phyloP scores from a whole-genome alignment of 1,140 invertebrate genomes.

The Diachasma alloeum region DNA sequence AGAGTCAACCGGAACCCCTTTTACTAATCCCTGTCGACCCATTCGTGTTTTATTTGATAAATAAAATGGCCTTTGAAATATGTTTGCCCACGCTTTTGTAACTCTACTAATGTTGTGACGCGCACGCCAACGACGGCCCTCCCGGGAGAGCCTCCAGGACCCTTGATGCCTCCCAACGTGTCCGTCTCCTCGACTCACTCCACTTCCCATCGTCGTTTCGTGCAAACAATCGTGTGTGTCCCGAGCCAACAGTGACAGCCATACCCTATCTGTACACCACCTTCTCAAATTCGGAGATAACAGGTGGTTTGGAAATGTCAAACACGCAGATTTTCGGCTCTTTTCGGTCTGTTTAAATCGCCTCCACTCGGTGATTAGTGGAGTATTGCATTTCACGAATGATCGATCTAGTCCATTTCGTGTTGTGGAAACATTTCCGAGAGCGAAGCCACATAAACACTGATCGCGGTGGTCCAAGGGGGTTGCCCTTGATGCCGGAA shows the following conservation, averaged over 20 bases:
- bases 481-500: constrained; percentile 41
- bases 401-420: neutral
- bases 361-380: no score
- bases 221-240: constrained; percentile 52
- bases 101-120: neutral
- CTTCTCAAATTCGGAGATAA: neutral
- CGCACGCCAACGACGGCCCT: neutral
- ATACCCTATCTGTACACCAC: neutral
- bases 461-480: constrained; percentile 12
- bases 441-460: constrained; percentile 60
- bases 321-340: no score
- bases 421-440: constrained; percentile 35
- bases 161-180: neutral
- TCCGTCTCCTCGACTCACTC: neutral
- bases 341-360: no score
- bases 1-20: neutral
- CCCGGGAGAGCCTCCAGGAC: neutral
- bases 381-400: neutral
- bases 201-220: neutral
- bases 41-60: neutral
- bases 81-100: neutral
- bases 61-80: neutral
- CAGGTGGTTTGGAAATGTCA: neutral
- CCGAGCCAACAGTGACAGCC: constrained; percentile 44
- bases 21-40: no score